Evolutionary conservation across 2,113 vertebrate genomes (phyloP), one percentile per base, ranked within the genome.

Genomic region (Cynocephalus volans): DNA sequence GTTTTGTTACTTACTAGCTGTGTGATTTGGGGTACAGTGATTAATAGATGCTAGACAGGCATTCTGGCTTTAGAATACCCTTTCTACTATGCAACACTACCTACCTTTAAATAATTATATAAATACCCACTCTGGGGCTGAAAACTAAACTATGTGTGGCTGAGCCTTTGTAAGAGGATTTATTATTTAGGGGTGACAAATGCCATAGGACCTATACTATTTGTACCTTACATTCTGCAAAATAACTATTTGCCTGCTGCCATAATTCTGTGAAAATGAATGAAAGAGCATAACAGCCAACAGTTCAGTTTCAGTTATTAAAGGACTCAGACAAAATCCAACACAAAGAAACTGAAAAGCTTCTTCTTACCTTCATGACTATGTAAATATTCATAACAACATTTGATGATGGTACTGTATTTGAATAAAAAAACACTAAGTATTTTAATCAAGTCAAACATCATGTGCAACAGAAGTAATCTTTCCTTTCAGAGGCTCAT

Each of bases 391-490:
- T 97, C 95, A 93, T 54, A 6, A 95, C 95, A 92, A 96, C 94
- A 64, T 73, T 95, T 90, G 87, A 98, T 95, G 77, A 95, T 91
- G 92, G 64, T 79, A 96, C 41, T 96, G 52, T 95, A 96, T 97
- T 95, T 98, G 93, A 97, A 96, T 96, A 54, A 84, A 94, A 92
- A 96, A 95, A 48, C 10, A 96, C 87, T 97, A 98, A 98, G 98
- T 98, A 98, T 98, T 98, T 98, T 98, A 98, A 98, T 98, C 95
- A 98, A 95, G 88, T 97, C 96, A 96, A 94, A 76, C 93, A 92
- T 96, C 86, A 13, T 80, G 54, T 65, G 96, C 87, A 96, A 98
- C 81, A 97, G 84, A 97, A 98, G 92, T 96, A 79, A 98, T 98
- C 93, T 98, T 96, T 45, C 90, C 80, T 98, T 97, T 97, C 86